phyloP scores from a whole-genome alignment of 2,888 invertebrate species.

The Dendrolimus pini region DNA sequence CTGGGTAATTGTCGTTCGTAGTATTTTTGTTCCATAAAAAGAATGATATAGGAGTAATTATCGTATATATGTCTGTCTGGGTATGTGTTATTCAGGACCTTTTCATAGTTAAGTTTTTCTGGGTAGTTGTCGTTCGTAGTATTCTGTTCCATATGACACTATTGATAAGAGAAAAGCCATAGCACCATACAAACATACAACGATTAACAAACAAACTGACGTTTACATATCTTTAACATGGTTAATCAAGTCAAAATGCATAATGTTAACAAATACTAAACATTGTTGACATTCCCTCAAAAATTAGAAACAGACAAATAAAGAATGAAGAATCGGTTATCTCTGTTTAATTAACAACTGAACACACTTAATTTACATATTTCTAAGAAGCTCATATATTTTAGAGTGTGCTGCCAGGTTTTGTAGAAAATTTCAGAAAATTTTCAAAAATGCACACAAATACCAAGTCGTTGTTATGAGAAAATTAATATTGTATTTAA shows the following conservation, averaged over 20 bases:
- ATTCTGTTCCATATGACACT: too few species aligned
- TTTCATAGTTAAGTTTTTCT: too few species aligned
- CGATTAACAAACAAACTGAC: background rate
- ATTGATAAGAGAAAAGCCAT: too few species aligned
- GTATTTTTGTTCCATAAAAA: too few species aligned
- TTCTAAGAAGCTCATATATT: conserved; percentile 22
- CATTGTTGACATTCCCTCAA: conserved; percentile 39
- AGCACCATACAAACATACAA: background rate
- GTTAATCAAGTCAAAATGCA: background rate
- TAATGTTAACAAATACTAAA: conserved; percentile 1
- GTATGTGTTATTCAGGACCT: too few species aligned
- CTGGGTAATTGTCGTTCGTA: too few species aligned
- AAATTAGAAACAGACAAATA: conserved; percentile 61
- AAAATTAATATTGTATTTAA: too few species aligned
- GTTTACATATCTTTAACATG: background rate
- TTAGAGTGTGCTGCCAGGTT: background rate
- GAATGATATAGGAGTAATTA: too few species aligned
- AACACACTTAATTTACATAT: conserved; percentile 64
- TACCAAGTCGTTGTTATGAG: too few species aligned
- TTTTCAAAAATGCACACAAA: too few species aligned
- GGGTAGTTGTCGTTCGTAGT: too few species aligned
- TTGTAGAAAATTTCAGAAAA: background rate
- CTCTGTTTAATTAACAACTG: conserved; percentile 66
- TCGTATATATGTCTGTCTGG: too few species aligned
- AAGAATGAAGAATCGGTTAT: conserved; percentile 50